Percentiles rank a stretch among this genome's conserved stretches.
phyloP scores from a whole-genome alignment of 2,797 vertebrate species.

The Chiloscyllium punctatum region DNA sequence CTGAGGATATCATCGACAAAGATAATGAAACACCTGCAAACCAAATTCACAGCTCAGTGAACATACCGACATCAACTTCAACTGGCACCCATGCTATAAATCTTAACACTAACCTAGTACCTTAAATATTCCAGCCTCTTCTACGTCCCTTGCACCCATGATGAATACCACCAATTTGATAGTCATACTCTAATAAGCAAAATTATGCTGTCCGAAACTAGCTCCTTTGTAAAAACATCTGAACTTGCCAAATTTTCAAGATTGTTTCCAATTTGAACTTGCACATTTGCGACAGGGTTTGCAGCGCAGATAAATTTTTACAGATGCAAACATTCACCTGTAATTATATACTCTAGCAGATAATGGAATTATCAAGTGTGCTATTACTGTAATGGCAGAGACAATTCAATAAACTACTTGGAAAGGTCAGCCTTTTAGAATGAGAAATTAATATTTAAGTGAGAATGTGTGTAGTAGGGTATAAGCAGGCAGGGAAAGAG shows the following conservation, averaged over 20 bases:
- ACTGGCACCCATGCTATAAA: too few species aligned
- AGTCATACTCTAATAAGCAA: background rate
- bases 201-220: background rate
- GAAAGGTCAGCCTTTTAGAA: background rate
- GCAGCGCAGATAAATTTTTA: background rate
- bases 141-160: too few species aligned
- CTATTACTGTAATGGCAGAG: background rate
- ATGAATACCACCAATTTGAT: background rate
- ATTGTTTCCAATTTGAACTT: background rate
- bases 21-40: too few species aligned
- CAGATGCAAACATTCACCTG: background rate
- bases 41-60: too few species aligned
- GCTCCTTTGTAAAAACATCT: background rate
- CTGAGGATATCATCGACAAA: too few species aligned
- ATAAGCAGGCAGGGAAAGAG: too few species aligned
- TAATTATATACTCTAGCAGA: background rate
- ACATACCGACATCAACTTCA: too few species aligned
- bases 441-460: background rate
- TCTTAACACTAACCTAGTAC: too few species aligned
- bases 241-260: background rate
- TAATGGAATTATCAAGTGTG: background rate
- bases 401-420: background rate
- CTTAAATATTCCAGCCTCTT: too few species aligned
- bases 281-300: background rate
- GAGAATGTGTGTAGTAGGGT: too few species aligned